Base-by-base conservation (phyloP, 2,113 vertebrate species). In the Tor tambroides region DNA sequence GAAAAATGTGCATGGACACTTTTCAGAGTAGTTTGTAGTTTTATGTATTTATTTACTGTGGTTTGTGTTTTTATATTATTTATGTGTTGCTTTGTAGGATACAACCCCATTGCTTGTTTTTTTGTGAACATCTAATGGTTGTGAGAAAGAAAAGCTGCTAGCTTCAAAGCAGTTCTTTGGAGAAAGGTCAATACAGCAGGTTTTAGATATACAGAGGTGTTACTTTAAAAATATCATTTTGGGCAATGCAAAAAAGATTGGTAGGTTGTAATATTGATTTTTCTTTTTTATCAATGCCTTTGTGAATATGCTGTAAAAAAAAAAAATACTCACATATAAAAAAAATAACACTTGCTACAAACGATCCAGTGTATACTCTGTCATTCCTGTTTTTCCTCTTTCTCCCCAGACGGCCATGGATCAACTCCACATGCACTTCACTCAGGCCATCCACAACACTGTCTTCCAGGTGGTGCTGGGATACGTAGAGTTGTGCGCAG, bases 401-500 rank as follows among this genome's bases (percentile, higher is more conserved):
- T 83, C 3, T 84, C 30, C 4, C n/a, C 41, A 99, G 98, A 99
- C 97, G 65, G 98, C 98, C 51, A 99, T 99, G 98, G 98, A 99
- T 93, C 98, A 99, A 91, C 95, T 99, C 83, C 98, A 99, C 91
- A 99, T 99, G 98, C 98, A 99, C 94, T 99, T 99, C 92, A 99
- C 98, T 78, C 98, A 99, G 92, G 98, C 98, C 88, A 98, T 99
- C 92, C 98, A 99, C 94, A 99, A 99, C 93, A 99, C 98, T 0
- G 98, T 99, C 75, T 99, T 99, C 93, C 98, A 99, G 89, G 98
- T 99, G 84, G 98, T 99, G 59, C 96, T 99, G 89, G 98, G 98
- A 46, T 99, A 99, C 2, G 98, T 99, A 91, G 98, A 99, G 90
- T 94, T 99, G 28, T 99, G 98, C 65, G 98, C 98, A 0, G 97